These are phyloP conservation scores for Melikaiella ostensackeni DNA, from an alignment of 2,888 invertebrate species.

Conservation along the genomic window DNA sequence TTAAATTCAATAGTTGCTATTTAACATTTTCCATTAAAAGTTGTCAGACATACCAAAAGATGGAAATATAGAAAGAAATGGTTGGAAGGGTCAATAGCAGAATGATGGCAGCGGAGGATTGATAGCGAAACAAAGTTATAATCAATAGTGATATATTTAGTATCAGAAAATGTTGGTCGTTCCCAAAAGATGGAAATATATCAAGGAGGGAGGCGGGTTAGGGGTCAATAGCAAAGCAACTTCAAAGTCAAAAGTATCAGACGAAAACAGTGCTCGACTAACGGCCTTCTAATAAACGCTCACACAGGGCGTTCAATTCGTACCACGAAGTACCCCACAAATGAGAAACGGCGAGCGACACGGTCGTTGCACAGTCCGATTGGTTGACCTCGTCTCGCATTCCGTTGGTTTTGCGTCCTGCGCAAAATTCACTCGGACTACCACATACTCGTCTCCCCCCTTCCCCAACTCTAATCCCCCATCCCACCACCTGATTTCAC, in stretches of 20 bases:
- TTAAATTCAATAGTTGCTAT: too few relatives aligned
- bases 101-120: too few relatives aligned
- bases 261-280: constrained; percentile 42
- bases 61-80: too few relatives aligned
- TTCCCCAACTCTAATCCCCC: not conserved
- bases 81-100: too few relatives aligned
- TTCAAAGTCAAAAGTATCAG: constrained; percentile 46
- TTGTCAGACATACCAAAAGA: too few relatives aligned
- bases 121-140: too few relatives aligned
- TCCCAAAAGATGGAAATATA: too few relatives aligned
- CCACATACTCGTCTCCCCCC: constrained; percentile 52
- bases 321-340: constrained; percentile 69
- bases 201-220: not conserved
- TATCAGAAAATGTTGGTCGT: too few relatives aligned
- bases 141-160: too few relatives aligned
- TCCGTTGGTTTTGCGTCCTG: constrained; percentile 63
- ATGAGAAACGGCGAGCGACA: constrained; percentile 66
- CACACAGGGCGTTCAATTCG: constrained; percentile 62
- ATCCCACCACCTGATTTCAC: not conserved
- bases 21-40: too few relatives aligned
- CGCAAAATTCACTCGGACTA: constrained; percentile 65
- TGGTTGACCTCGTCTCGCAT: constrained; percentile 59
- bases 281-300: constrained; percentile 63
- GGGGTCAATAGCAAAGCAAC: constrained; percentile 26
- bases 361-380: constrained; percentile 64